Evolutionary conservation across 2,888 invertebrate genomes (phyloP).

Genomic region (Agonum fuliginosum): DNA sequence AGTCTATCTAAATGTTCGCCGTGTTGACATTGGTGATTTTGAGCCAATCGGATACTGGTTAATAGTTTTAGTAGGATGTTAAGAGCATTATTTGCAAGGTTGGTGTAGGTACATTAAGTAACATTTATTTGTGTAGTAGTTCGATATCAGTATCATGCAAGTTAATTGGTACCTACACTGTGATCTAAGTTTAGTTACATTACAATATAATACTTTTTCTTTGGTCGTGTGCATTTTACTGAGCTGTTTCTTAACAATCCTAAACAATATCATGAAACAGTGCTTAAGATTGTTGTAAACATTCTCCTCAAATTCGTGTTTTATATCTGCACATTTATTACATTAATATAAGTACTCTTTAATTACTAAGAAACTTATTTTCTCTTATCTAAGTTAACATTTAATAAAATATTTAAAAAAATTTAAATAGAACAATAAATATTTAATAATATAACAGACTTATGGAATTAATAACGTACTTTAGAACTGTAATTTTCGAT

Average conservation of each 20-base stretch:
- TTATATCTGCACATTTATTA: conserved; percentile 50
- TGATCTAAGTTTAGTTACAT: conserved; percentile 41
- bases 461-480: conserved; percentile 15
- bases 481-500: conserved; percentile 2
- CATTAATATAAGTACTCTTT: conserved; percentile 45
- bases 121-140: conserved; percentile 13
- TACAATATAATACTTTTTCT: conserved; percentile 49
- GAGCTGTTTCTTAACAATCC: conserved; percentile 7
- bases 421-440: conserved; percentile 47
- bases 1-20: conserved; percentile 15
- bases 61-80: conserved; percentile 12
- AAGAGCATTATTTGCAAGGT: neutral
- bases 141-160: conserved; percentile 31
- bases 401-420: conserved; percentile 54
- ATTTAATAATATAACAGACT: conserved; percentile 53
- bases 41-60: neutral
- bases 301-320: conserved; percentile 27
- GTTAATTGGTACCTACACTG: conserved; percentile 41
- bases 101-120: conserved; percentile 32
- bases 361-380: conserved; percentile 46
- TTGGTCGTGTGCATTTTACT: conserved; percentile 55
- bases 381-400: conserved; percentile 47
- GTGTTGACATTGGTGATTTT: conserved; percentile 6
- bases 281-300: neutral
- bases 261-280: neutral